These are phyloP conservation scores for Mormyrops boulengeri DNA, from an alignment of 2,797 vertebrate genomes.

Conservation along the genomic window DNA sequence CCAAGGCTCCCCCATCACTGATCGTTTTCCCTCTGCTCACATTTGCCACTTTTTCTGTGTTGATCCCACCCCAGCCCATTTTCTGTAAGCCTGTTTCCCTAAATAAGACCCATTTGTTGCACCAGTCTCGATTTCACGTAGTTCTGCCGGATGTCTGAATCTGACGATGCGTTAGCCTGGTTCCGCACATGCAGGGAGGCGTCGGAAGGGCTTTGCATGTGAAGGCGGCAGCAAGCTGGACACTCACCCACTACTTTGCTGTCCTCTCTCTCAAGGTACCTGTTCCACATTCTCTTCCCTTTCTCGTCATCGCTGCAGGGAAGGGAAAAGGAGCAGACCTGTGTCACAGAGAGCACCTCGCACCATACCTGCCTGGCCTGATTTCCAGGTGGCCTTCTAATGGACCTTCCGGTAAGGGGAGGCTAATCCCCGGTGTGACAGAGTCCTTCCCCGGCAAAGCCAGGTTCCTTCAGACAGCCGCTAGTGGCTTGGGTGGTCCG, in stretches of 20 bases:
- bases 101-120: background rate
- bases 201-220: background rate
- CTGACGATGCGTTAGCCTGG: background rate
- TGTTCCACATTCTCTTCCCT: constrained; percentile 84
- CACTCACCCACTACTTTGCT: constrained; percentile 87
- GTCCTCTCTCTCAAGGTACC: constrained; percentile 86
- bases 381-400: background rate
- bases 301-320: constrained; percentile 81
- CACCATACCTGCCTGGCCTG: background rate
- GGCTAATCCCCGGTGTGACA: background rate
- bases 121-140: background rate
- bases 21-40: background rate
- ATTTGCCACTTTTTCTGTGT: background rate
- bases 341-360: background rate
- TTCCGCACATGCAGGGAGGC: background rate
- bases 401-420: background rate
- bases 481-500: background rate
- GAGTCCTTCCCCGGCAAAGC: background rate
- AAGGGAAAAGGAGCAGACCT: background rate
- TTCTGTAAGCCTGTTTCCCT: background rate
- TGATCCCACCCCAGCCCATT: background rate
- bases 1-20: background rate
- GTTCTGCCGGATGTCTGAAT: background rate
- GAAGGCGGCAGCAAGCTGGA: background rate
- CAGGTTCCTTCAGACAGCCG: background rate